phyloP scores from a whole-genome alignment of 2,888 invertebrate genomes.

The Plebejus argus region DNA sequence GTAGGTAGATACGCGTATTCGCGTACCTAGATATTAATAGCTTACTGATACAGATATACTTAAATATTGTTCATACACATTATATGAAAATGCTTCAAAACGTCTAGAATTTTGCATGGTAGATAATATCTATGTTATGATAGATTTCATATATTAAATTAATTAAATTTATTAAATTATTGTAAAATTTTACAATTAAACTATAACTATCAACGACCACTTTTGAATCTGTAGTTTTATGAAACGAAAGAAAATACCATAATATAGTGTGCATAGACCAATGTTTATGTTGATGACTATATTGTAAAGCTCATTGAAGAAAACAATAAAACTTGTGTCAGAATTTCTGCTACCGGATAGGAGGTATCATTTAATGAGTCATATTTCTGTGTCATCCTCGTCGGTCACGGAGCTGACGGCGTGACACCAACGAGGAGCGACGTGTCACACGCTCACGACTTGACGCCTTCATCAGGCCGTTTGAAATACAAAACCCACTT shows the following conservation, averaged over 20 bases:
- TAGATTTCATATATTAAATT: too few species aligned
- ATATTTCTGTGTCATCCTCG: conserved; percentile 40
- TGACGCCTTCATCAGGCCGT: conserved; percentile 62
- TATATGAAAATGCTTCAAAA: background rate
- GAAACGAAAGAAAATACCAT: too few species aligned
- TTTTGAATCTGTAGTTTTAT: too few species aligned
- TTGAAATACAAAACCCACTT: conserved; percentile 60
- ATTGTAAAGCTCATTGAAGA: background rate
- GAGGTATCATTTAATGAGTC: conserved; percentile 28
- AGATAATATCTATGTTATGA: background rate
- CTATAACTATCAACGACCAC: too few species aligned
- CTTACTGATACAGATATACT: background rate
- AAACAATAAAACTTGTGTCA: background rate
- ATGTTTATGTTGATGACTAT: background rate
- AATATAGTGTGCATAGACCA: background rate
- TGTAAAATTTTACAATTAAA: too few species aligned
- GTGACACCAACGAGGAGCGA: conserved; percentile 49
- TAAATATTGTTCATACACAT: background rate
- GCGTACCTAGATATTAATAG: background rate
- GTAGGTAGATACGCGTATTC: background rate
- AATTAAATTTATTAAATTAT: too few species aligned
- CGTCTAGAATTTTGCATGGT: background rate
- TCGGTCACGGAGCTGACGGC: conserved; percentile 56
- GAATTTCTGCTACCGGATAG: conserved; percentile 19
- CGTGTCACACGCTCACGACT: conserved; percentile 65